Evolutionary conservation across 2,797 vertebrate genomes (phyloP).

Genomic region (Anomalospiza imberbis): DNA sequence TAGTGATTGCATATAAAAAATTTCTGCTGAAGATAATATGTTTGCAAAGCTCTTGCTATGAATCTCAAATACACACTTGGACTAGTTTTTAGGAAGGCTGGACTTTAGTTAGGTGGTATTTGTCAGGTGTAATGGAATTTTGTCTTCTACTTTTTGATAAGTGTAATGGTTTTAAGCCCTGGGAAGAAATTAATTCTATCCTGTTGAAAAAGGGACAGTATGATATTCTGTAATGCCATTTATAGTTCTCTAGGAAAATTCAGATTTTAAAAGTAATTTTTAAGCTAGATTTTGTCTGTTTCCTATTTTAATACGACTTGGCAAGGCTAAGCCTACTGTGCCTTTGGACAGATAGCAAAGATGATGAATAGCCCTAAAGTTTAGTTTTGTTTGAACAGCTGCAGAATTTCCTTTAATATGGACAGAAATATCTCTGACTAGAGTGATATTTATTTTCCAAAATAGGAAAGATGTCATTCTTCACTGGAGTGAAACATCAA

Average conservation of each 20-base stretch:
- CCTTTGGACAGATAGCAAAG: neutral
- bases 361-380: conserved; percentile 12
- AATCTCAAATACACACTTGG: neutral
- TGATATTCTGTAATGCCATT: neutral
- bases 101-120: neutral
- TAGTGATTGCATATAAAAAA: neutral
- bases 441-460: conserved; percentile 1
- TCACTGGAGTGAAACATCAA: neutral
- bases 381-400: conserved; percentile 50
- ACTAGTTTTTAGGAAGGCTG: neutral
- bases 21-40: neutral
- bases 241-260: neutral
- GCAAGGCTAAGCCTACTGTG: neutral
- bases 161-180: rapidly evolving
- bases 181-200: neutral
- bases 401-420: neutral
- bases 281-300: neutral
- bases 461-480: conserved; percentile 4
- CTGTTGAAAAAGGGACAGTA: neutral
- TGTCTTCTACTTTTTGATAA: neutral
- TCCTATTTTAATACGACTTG: neutral
- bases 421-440: neutral
- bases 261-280: neutral
- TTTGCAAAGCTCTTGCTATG: neutral
- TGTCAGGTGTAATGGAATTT: neutral